phyloP scores from a whole-genome alignment of 2,888 invertebrate genomes.

The Sarcophaga carnaria region DNA sequence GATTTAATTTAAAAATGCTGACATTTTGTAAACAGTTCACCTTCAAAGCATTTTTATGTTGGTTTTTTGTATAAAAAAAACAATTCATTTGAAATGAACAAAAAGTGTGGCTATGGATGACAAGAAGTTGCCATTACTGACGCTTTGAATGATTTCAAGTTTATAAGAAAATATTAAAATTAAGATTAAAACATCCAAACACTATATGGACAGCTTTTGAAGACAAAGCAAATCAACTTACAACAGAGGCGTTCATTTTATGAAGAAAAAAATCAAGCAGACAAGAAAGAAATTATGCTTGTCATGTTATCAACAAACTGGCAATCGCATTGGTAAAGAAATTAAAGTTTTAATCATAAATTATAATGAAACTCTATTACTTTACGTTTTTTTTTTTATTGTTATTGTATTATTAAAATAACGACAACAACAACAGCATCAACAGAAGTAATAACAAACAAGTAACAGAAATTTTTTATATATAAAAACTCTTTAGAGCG shows the following conservation, averaged over 20 bases:
- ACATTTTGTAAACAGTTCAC: slow-evolving; percentile 40
- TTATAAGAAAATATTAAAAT: neutral
- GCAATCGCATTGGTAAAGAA: neutral
- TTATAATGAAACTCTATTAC: slow-evolving; percentile 15
- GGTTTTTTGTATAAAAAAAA: neutral
- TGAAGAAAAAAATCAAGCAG: neutral
- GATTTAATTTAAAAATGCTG: neutral
- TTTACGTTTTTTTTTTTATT: slow-evolving; percentile 4
- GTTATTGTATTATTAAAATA: no score
- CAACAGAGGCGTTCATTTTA: slow-evolving; percentile 16
- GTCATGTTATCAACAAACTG: slow-evolving; percentile 6
- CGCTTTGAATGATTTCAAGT: slow-evolving; percentile 19
- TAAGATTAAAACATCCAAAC: neutral
- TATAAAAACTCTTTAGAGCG: slow-evolving; percentile 40
- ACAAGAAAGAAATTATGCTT: slow-evolving; percentile 38
- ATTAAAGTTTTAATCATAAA: neutral
- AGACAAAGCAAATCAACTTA: neutral
- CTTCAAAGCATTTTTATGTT: slow-evolving; percentile 42
- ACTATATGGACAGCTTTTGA: neutral
- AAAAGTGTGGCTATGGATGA: slow-evolving; percentile 39
- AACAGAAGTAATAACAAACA: neutral
- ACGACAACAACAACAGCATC: slow-evolving; percentile 2
- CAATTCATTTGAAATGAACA: slow-evolving; percentile 3
- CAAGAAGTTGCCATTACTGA: slow-evolving; percentile 34
- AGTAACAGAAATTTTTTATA: neutral